These are phyloP conservation scores for Rhinogobio ventralis DNA, from an alignment of 2,797 vertebrate genomes.

Conservation along the genomic window DNA sequence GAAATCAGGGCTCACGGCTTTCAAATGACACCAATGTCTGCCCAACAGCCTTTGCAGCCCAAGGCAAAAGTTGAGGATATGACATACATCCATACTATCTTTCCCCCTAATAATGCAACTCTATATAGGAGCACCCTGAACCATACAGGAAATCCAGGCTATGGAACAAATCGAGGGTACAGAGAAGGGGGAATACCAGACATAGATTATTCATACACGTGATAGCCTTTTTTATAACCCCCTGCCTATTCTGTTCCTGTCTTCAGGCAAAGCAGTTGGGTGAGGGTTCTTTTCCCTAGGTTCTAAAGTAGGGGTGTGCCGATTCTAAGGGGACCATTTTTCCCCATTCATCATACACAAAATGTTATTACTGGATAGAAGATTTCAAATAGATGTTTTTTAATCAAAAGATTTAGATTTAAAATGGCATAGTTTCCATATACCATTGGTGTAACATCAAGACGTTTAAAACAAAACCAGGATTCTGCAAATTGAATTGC, in stretches of 20 bases:
- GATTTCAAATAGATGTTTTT: not conserved
- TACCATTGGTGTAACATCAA: not conserved
- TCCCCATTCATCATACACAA: not conserved
- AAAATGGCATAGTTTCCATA: slow-evolving; percentile 13
- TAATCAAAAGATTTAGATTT: slow-evolving; percentile 1
- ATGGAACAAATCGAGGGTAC: slow-evolving; percentile 91
- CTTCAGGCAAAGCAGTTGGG: slow-evolving; percentile 56
- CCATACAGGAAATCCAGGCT: slow-evolving; percentile 76
- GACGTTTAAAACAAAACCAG: not conserved
- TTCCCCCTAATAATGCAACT: slow-evolving; percentile 91
- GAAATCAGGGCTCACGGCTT: slow-evolving; percentile 91
- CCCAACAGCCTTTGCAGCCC: slow-evolving; percentile 81
- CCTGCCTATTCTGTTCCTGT: slow-evolving; percentile 52
- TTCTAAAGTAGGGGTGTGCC: slow-evolving; percentile 67
- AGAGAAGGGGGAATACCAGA: slow-evolving; percentile 92
- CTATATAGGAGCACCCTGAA: slow-evolving; percentile 90
- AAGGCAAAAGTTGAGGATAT: slow-evolving; percentile 85
- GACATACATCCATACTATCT: slow-evolving; percentile 92
- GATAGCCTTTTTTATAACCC: slow-evolving; percentile 72
- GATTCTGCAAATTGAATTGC: not conserved
- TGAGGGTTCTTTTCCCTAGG: slow-evolving; percentile 56
- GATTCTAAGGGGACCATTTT: slow-evolving; percentile 28
- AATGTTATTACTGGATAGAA: slow-evolving; percentile 8
- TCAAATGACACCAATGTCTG: slow-evolving; percentile 90
- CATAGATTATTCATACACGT: slow-evolving; percentile 92